Evolutionary conservation across 2,113 vertebrate species (phyloP), one percentile per base, ranked within the genome.

Genomic region (Silurus glanis): DNA sequence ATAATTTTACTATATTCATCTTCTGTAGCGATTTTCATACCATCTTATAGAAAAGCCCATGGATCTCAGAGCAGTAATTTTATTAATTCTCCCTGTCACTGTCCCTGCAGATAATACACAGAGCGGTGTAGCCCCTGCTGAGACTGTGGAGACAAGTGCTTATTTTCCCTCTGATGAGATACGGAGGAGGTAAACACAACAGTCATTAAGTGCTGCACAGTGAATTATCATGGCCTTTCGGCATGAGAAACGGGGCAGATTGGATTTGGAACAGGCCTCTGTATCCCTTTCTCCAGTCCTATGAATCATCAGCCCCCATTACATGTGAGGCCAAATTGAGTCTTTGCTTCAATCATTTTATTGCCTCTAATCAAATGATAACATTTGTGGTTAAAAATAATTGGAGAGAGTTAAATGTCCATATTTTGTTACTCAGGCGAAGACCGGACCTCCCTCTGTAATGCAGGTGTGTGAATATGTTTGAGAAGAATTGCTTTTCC

Each of bases 241-340:
- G 69, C 79, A 84, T 85, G 61, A 85, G 53, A 79, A 85, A 84
- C 59, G 16, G 28, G 37, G 49, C 59, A 2, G 67, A 61, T 45
- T 75, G 58, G 25, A 86, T 86, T 83, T 82, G 85, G 85, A 83
- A 83, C 80, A 66, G 25, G 17, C 58, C 45, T 62, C 79, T 72
- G 37, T 25, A 23, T 49, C 55, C 64, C 67, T 79, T 66, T 16
- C 49, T 86, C n/a, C 67, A 74, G 17, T 62, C 17, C 45, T 23
- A 83, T 75, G 55, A 83, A 66, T 83, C 69, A 76, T 28, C 61
- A 61, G 13, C 80, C 21, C 8, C 13, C n/a, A 55, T 86, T 86
- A 64, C 5, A 62, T 74, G 45, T 62, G 12, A 75, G 6, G 12
- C 85, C 64, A 45, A 55, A 21, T 17, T 74, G 37, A 7, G 45